Base-by-base conservation (phyloP, 2,113 vertebrate genomes). In the Craseonycteris thonglongyai region DNA sequence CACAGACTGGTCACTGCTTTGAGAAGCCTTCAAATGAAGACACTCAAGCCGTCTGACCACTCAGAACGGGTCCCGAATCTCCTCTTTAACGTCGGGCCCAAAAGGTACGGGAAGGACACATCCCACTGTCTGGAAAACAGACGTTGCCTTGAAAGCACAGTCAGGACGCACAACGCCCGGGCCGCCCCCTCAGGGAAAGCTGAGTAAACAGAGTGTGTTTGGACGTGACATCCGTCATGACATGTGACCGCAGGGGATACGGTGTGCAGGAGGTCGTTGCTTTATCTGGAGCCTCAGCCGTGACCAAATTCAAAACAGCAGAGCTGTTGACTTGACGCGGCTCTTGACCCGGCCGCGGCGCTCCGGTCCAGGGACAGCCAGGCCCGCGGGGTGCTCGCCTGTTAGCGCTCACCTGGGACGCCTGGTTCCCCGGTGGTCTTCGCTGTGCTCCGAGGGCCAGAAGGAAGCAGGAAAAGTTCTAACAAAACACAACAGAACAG, bases 191-290 rank as follows among this genome's bases (percentile, higher is more conserved):
- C n/a, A n/a, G n/a, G n/a, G 97, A 98, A 98, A 98, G 98, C 98
- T 98, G 98, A 98, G 98, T 97, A 98, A 98, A 98, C 98, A 98
- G 96, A 98, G 97, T 96, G 92, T 98, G 98, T 98, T 99, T 98
- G 98, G 98, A 98, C 97, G 98, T 98, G 98, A 98, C 98, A 98
- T 98, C 98, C 98, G 97, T 98, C 98, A 98, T 97, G 97, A 97
- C 98, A 97, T 97, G 96, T 98, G 97, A 98, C 98, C 98, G 98
- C 97, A 98, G 97, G 98, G 98, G 96, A 98, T 98, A 98, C 98
- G 98, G 97, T 98, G 98, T 97, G 97, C 96, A 97, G 98, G 97
- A 98, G 98, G 97, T 97, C 96, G 97, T 98, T 98, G 98, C 98
- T 98, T 98, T 98, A 98, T 98, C 98, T 98, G 98, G 98, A 98